Evolutionary conservation across 1,140 invertebrate genomes (phyloP).

Genomic region (Artemia franciscana): DNA sequence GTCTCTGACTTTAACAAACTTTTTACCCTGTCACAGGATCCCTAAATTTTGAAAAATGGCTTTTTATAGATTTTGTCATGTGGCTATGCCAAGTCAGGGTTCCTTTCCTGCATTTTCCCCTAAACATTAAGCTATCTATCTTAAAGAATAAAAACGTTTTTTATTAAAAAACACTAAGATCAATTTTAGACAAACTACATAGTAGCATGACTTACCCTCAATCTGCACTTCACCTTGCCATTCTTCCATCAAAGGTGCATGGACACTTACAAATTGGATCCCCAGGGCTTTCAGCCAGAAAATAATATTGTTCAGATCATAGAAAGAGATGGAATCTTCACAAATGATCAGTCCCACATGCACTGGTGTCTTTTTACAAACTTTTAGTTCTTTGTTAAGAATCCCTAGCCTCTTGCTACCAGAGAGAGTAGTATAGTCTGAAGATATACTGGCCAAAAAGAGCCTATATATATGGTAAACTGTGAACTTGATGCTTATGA

Average conservation of each 20-base stretch:
- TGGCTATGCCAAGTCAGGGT: no score
- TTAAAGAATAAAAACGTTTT: no score
- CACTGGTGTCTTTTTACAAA: not conserved
- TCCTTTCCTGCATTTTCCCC: no score
- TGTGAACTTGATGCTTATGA: not conserved
- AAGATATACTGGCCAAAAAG: not conserved
- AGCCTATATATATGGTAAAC: not conserved
- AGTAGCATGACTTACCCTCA: not conserved
- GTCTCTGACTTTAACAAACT: no score
- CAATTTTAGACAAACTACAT: no score
- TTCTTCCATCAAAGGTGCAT: not conserved
- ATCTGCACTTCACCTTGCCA: not conserved
- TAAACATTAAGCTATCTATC: no score
- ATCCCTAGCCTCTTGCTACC: not conserved
- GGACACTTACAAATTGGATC: not conserved
- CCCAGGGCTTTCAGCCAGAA: not conserved
- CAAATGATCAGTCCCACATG: not conserved
- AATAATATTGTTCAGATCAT: not conserved
- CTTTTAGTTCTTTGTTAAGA: not conserved
- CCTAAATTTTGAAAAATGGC: no score
- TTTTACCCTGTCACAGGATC: no score
- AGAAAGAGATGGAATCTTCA: not conserved
- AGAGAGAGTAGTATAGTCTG: not conserved
- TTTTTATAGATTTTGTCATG: no score
- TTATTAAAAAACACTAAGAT: no score